Conservation (phyloP, 2,797 vertebrate genomes). For the Avahi laniger region DNA sequence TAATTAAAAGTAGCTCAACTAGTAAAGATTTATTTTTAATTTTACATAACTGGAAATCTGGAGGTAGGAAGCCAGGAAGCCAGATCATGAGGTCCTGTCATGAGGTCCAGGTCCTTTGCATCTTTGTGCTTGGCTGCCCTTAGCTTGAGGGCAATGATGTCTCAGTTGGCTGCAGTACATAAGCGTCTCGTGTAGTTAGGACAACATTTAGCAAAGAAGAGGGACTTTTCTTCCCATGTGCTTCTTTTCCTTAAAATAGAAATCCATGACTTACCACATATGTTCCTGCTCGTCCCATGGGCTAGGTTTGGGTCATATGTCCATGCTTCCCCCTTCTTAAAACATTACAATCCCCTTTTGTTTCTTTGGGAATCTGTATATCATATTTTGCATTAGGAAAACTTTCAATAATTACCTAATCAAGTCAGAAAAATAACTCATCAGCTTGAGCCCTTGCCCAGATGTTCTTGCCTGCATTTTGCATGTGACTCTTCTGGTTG, state of each 20-base stretch:
- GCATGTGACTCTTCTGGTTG: neutral
- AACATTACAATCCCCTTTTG: neutral
- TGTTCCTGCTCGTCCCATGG: neutral
- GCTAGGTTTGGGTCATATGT: neutral
- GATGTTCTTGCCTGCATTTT: neutral
- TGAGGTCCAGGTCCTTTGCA: neutral
- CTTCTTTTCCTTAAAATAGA: neutral
- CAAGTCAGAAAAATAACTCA: neutral
- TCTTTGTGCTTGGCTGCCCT: neutral
- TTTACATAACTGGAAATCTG: neutral
- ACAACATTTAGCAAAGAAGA: neutral
- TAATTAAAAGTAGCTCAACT: neutral
- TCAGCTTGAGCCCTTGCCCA: neutral
- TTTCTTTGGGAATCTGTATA: neutral
- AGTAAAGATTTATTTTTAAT: neutral
- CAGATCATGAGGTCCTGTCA: neutral
- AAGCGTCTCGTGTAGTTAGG: neutral
- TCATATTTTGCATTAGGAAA: conserved; percentile 6
- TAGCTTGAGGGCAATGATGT: neutral
- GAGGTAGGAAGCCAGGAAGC: neutral
- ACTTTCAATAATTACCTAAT: neutral
- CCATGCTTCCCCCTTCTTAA: neutral
- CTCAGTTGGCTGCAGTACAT: neutral
- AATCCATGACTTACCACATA: neutral
- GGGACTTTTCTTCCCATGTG: neutral